A percentile compares a stretch with the other conserved stretches of the same genome.
phyloP scores from a whole-genome alignment of 2,113 vertebrate genomes.

The Otis tarda region DNA sequence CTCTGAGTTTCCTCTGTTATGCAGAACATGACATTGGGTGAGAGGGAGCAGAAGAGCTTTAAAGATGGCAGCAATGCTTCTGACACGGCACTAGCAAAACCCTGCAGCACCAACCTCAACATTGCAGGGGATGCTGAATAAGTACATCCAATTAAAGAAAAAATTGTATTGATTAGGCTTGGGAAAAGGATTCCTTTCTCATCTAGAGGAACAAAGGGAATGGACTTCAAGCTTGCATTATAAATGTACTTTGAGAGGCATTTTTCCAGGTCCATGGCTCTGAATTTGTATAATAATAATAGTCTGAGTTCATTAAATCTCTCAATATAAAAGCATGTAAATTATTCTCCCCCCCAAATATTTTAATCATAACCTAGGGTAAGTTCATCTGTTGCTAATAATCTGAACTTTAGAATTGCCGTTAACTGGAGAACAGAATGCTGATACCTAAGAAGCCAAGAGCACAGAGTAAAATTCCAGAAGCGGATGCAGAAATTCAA shows the following conservation, averaged over 20 bases:
- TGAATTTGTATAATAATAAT: background rate
- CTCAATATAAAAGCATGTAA: background rate
- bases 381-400: background rate
- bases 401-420: background rate
- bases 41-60: background rate
- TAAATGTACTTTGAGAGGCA: background rate
- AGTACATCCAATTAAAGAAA: too few species aligned
- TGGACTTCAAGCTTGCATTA: too few species aligned
- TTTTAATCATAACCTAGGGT: background rate
- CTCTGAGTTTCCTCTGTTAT: background rate
- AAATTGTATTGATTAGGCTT: accelerated
- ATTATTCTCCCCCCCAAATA: background rate
- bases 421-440: accelerated
- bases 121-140: accelerated
- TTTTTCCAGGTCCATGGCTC: background rate
- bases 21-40: background rate
- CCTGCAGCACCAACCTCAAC: background rate
- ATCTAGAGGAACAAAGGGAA: background rate
- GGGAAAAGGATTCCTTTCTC: background rate
- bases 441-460: accelerated
- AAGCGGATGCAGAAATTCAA: background rate
- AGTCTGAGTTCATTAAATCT: background rate
- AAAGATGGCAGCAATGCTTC: accelerated
- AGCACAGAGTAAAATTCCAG: background rate
- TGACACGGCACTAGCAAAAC: accelerated